These are phyloP conservation scores for Nasonia oneida DNA, from an alignment of 2,888 invertebrate species.

Conservation along the genomic window DNA sequence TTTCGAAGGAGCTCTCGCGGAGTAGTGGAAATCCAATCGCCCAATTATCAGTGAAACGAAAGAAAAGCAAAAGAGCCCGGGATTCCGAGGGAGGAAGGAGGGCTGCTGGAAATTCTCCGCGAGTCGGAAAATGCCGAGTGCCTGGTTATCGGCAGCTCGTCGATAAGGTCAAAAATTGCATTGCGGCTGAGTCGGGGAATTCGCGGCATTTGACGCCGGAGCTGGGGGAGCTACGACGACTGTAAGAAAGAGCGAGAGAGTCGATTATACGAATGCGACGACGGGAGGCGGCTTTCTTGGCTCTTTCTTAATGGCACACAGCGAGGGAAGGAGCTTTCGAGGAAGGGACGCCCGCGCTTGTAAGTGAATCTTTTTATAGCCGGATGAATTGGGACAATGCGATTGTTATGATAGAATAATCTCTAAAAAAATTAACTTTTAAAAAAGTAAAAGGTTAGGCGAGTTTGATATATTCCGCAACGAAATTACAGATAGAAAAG, in stretches of 20 bases:
- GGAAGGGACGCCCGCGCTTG: background rate
- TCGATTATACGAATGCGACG: conserved; percentile 53
- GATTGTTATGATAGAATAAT: background rate
- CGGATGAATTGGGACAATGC: background rate
- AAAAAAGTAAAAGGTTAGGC: too few relatives aligned
- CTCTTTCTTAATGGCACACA: conserved; percentile 31
- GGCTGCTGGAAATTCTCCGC: conserved; percentile 20
- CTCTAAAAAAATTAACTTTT: too few relatives aligned
- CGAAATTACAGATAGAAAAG: too few relatives aligned
- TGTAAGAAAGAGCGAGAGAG: background rate
- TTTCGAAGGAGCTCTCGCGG: background rate
- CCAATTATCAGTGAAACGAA: conserved; percentile 60
- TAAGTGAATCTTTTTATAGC: conserved; percentile 1
- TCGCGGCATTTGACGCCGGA: conserved; percentile 37
- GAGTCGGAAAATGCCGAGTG: conserved; percentile 29
- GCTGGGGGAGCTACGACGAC: background rate
- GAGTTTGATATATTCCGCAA: too few relatives aligned
- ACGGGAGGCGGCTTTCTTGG: background rate
- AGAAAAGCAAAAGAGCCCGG: conserved; percentile 50
- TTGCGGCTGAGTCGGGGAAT: conserved; percentile 44
- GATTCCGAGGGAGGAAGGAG: conserved; percentile 19
- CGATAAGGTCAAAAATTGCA: conserved; percentile 62
- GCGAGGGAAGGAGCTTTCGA: background rate
- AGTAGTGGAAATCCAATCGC: conserved; percentile 42
- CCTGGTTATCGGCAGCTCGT: conserved; percentile 59